Evolutionary conservation across 30 jellyfish, hydroid and myxozoan species (phyloP).

Genomic region (Morbakka virulenta): DNA sequence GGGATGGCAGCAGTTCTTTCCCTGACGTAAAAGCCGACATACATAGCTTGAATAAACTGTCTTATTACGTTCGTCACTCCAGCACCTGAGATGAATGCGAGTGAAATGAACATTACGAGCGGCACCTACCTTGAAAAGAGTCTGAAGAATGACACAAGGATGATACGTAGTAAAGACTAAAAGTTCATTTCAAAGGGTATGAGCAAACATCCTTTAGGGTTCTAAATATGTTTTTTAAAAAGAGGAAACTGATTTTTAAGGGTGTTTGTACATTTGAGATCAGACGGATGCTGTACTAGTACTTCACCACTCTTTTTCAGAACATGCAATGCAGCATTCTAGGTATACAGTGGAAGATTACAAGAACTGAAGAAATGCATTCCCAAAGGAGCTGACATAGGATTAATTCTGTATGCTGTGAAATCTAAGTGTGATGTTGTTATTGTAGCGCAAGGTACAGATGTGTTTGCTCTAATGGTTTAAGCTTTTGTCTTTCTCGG

Average conservation of each 20-base stretch:
- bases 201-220: slow-evolving; percentile 48
- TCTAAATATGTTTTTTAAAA: slow-evolving; percentile 17
- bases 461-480: slow-evolving; percentile 31
- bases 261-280: slow-evolving; percentile 32
- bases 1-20: slow-evolving; percentile 44
- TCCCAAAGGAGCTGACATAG: slow-evolving; percentile 38
- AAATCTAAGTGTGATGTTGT: slow-evolving; percentile 35
- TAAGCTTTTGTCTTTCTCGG: slow-evolving; percentile 28
- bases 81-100: slow-evolving; percentile 22
- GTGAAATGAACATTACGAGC: slow-evolving; percentile 21
- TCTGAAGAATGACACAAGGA: slow-evolving; percentile 40
- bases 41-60: slow-evolving; percentile 26
- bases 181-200: slow-evolving; percentile 51
- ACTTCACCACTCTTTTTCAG: slow-evolving; percentile 42
- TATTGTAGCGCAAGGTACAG: slow-evolving; percentile 28
- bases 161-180: slow-evolving; percentile 30
- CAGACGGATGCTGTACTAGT: slow-evolving; percentile 32
- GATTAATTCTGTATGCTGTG: slow-evolving; percentile 37
- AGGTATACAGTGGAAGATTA: slow-evolving; percentile 30
- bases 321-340: slow-evolving; percentile 19
- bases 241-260: slow-evolving; percentile 35
- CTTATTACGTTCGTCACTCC: slow-evolving; percentile 18
- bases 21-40: slow-evolving; percentile 25
- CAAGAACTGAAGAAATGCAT: slow-evolving; percentile 23
- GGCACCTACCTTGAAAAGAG: slow-evolving; percentile 22